Percentiles rank a stretch among this genome's conserved stretches.
Conservation (phyloP, 2,888 invertebrate species). For the Chalcosyrphus nemorum region DNA sequence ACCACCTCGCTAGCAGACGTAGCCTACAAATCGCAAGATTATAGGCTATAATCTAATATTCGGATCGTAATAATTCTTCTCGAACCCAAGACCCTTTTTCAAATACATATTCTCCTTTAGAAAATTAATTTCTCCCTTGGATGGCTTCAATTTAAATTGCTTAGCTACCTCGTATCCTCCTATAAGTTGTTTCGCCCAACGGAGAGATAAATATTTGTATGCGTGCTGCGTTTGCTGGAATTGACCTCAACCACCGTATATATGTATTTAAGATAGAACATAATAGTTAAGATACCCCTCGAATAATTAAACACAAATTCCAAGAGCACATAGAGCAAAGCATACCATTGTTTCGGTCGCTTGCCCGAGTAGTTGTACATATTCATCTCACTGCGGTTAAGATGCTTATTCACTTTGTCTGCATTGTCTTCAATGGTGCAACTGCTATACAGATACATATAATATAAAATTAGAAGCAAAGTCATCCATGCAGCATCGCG, state of each 20-base stretch:
- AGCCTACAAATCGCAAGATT: too few species aligned
- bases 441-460: background rate
- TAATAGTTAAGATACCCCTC: slow-evolving; percentile 15
- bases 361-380: slow-evolving; percentile 9
- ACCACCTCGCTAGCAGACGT: too few species aligned
- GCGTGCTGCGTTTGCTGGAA: slow-evolving; percentile 6
- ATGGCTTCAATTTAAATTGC: slow-evolving; percentile 28
- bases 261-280: background rate
- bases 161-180: background rate
- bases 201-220: slow-evolving; percentile 2
- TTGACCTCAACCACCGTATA: slow-evolving; percentile 6
- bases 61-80: background rate
- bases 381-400: slow-evolving; percentile 64
- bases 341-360: background rate
- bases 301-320: slow-evolving; percentile 57
- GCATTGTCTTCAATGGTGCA: slow-evolving; percentile 42
- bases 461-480: slow-evolving; percentile 60
- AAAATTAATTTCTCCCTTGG: background rate
- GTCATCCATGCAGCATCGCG: slow-evolving; percentile 65
- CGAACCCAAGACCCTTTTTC: background rate
- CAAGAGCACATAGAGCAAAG: slow-evolving; percentile 17
- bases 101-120: background rate
- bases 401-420: slow-evolving; percentile 69
- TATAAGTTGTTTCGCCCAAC: slow-evolving; percentile 13
- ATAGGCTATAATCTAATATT: background rate